Evolutionary conservation across 2,797 vertebrate genomes (phyloP).

Genomic region (Ciconia nigra): DNA sequence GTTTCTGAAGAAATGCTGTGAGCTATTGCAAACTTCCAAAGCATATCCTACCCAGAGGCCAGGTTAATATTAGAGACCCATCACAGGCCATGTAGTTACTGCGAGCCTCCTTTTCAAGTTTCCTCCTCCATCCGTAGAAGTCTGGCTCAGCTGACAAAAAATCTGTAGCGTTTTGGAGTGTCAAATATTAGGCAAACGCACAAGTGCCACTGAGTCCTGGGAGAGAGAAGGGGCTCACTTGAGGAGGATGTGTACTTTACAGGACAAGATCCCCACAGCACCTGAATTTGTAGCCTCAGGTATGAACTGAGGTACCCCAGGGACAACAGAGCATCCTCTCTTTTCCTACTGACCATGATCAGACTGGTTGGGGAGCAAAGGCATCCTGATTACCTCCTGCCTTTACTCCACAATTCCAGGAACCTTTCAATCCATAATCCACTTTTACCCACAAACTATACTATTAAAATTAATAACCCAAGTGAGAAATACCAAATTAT

Average conservation of each 20-base stretch:
- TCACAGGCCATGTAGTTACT: rapidly evolving
- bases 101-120: neutral
- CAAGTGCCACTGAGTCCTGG: neutral
- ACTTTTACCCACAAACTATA: neutral
- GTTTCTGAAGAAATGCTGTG: neutral
- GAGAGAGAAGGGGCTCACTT: neutral
- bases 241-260: neutral
- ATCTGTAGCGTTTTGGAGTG: neutral
- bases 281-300: neutral
- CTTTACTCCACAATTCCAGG: neutral
- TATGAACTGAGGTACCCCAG: neutral
- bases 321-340: neutral
- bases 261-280: neutral
- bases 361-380: neutral
- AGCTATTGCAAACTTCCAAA: neutral
- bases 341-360: neutral
- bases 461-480: neutral
- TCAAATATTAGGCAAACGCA: neutral
- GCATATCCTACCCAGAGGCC: neutral
- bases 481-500: neutral
- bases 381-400: neutral
- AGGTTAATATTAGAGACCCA: neutral
- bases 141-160: neutral
- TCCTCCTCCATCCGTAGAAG: neutral
- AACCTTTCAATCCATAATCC: neutral